Percentiles rank a stretch among this genome's conserved stretches.
phyloP scores from a whole-genome alignment of 2,113 vertebrate species.

The Mormyrus iriodes region DNA sequence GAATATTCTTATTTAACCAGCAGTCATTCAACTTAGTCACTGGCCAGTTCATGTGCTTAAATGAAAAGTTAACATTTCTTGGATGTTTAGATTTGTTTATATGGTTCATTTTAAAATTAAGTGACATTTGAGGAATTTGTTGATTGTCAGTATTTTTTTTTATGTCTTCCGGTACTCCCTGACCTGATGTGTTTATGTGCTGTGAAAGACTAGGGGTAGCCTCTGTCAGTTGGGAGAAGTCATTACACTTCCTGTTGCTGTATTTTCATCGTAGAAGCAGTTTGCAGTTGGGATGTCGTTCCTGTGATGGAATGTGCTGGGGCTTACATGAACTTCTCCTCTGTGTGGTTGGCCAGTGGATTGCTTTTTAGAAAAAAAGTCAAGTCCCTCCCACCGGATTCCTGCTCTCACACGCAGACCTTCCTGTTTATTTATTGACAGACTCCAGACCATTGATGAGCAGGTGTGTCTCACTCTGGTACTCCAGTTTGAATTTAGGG shows the following conservation, averaged over 20 bases:
- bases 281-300: constrained; percentile 16
- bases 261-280: not conserved
- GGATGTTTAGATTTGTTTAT: not conserved
- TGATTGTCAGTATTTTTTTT: not conserved
- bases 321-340: not conserved
- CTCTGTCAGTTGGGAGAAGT: constrained; percentile 46
- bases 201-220: not conserved
- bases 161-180: not conserved
- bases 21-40: not conserved
- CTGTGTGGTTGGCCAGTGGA: not conserved
- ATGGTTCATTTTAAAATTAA: not conserved
- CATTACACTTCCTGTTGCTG: constrained; percentile 44
- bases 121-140: not conserved
- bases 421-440: not conserved
- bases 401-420: not conserved
- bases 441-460: not conserved
- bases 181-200: not conserved
- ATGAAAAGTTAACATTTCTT: not conserved
- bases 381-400: not conserved
- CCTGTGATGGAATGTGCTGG: constrained; percentile 22
- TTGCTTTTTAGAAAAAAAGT: not conserved
- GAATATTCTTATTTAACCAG: not conserved
- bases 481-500: not conserved
- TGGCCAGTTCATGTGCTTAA: not conserved
- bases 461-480: not conserved